Evolutionary conservation across 2,113 vertebrate genomes (phyloP).

Genomic region (Corvus cornix): DNA sequence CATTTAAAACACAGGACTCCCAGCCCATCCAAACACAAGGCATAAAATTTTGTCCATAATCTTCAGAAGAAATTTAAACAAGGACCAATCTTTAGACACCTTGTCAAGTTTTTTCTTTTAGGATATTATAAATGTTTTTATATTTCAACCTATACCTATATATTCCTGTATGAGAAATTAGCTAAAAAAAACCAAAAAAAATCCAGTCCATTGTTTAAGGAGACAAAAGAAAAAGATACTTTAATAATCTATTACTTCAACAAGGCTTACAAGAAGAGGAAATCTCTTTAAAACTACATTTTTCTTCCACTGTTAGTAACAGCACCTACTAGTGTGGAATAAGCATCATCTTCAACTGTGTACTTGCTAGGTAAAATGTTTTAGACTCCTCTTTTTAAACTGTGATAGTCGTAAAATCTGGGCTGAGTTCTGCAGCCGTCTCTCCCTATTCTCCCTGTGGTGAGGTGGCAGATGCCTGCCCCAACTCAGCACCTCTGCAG

Average conservation of each 20-base stretch:
- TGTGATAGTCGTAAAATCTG: background rate
- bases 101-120: background rate
- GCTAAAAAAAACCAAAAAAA: background rate
- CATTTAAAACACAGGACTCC: background rate
- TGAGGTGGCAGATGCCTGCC: background rate
- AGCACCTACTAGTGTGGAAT: background rate
- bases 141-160: background rate
- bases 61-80: background rate
- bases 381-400: background rate
- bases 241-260: background rate
- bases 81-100: background rate
- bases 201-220: background rate
- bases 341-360: accelerated
- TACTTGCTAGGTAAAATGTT: background rate
- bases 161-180: background rate
- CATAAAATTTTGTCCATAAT: background rate
- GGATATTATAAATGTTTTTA: background rate
- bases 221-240: background rate
- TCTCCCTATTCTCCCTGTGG: background rate
- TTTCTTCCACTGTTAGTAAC: background rate
- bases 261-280: background rate
- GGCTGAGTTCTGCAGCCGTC: background rate
- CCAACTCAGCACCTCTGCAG: background rate
- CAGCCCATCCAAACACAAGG: background rate
- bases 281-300: background rate